These are phyloP conservation scores for Halictus rubicundus DNA, from an alignment of 1,140 invertebrate genomes.

Conservation along the genomic window DNA sequence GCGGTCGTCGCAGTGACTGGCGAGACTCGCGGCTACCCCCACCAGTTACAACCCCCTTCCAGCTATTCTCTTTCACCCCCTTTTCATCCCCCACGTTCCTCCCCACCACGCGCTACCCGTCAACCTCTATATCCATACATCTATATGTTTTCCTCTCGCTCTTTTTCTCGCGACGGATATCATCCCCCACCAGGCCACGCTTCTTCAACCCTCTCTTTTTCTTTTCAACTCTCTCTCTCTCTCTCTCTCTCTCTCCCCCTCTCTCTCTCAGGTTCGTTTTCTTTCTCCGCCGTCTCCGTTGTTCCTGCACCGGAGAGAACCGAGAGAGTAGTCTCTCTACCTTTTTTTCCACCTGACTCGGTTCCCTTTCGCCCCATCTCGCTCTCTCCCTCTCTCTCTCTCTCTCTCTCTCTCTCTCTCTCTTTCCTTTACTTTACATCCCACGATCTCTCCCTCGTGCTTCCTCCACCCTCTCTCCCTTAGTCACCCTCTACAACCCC, in stretches of 20 bases:
- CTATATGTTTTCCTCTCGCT: slow-evolving; percentile 25
- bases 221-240: neutral
- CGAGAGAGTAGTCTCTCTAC: slow-evolving; percentile 2
- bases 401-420: slow-evolving; percentile 5
- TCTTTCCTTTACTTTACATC: neutral
- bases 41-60: slow-evolving; percentile 53
- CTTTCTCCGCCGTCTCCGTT: slow-evolving; percentile 23
- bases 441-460: slow-evolving; percentile 24
- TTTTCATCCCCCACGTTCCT: slow-evolving; percentile 60
- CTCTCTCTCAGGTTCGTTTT: neutral
- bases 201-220: slow-evolving; percentile 24
- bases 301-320: slow-evolving; percentile 34
- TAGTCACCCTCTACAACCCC: slow-evolving; percentile 48
- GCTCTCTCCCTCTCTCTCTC: neutral
- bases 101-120: slow-evolving; percentile 36
- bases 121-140: slow-evolving; percentile 33
- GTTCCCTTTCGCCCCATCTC: neutral
- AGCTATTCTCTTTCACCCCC: slow-evolving; percentile 56
- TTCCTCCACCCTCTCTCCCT: slow-evolving; percentile 51
- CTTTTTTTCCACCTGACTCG: slow-evolving; percentile 27
- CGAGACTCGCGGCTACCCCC: slow-evolving; percentile 71
- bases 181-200: slow-evolving; percentile 9
- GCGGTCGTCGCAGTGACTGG: slow-evolving; percentile 80
- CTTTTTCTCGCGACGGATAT: slow-evolving; percentile 25
- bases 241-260: slow-evolving; percentile 19